Evolutionary conservation across 2,888 invertebrate genomes (phyloP).

Genomic region (Drosophila fungiperda): DNA sequence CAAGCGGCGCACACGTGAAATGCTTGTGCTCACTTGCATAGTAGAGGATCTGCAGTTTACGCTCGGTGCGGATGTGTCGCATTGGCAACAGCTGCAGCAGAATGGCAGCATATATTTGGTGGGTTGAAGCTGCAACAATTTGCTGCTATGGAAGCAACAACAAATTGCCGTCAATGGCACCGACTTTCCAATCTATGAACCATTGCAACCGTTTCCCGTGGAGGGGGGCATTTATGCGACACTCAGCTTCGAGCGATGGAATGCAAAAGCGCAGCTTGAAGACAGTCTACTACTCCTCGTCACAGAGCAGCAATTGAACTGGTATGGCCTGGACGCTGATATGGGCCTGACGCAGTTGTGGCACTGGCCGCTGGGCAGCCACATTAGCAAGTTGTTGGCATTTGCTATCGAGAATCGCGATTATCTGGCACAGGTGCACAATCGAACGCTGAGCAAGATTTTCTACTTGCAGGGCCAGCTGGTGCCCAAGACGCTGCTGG

Average conservation of each 20-base stretch:
- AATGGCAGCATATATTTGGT: constrained; percentile 74
- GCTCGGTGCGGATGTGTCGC: constrained; percentile 72
- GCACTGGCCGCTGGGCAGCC: constrained; percentile 76
- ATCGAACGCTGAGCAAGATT: constrained; percentile 79
- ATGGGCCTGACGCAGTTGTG: constrained; percentile 63
- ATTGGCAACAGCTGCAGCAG: constrained; percentile 79
- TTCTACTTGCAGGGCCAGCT: constrained; percentile 81
- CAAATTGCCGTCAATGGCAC: constrained; percentile 1
- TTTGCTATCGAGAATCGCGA: constrained; percentile 70
- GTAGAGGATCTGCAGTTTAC: constrained; percentile 79
- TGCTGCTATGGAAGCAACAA: constrained; percentile 70
- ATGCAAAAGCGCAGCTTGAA: constrained; percentile 54
- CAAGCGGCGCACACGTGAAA: constrained; percentile 80
- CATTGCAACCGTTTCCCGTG: constrained; percentile 45
- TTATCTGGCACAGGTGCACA: constrained; percentile 70
- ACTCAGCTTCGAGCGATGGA: constrained; percentile 79
- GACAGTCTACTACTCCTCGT: constrained; percentile 75
- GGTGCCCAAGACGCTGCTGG: constrained; percentile 80
- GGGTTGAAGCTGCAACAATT: constrained; percentile 67
- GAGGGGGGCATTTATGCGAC: constrained; percentile 59
- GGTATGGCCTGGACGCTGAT: constrained; percentile 69
- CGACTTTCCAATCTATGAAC: constrained; percentile 45
- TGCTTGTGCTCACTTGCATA: constrained; percentile 77
- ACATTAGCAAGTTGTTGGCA: constrained; percentile 61
- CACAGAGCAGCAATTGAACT: constrained; percentile 67